Evolutionary conservation across 2,797 vertebrate genomes (phyloP), one percentile per base, ranked within the genome.

Genomic region (Rallus crepitans): DNA sequence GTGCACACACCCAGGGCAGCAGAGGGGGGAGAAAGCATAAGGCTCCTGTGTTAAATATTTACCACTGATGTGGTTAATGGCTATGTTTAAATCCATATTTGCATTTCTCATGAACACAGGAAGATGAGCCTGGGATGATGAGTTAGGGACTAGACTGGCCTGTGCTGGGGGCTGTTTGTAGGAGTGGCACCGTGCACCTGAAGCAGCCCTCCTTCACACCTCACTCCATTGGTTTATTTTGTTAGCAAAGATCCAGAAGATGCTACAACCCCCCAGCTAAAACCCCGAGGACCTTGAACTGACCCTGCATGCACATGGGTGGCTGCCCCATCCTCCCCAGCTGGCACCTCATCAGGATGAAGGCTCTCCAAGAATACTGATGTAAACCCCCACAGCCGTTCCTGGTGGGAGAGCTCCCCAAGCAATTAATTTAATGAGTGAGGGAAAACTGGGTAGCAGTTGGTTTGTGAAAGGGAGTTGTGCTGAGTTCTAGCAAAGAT

Each of bases 271-370:
- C 72, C 17, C 59, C 7, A 9, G 39, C n/a, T 53, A 25, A 61
- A 12, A 15, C 14, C 23, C 1, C 2, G 3, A 6, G 20, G 35
- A 50, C 40, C 70, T 28, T 0, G 2, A 20, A 6, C 31, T 2
- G 11, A 33, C 21, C 6, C 7, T 4, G 14, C 2, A 3, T 5
- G 2, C 1, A 1, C 4, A 28, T 37, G 19, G 15, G 4, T 3
- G 3, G 18, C 72, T 1, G 2, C 12, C 35, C 35, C 12, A 2
- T 57, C 66, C 40, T 79, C 28, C 30, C 8, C 63, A 7, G 10
- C 2, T 0, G 1, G 35, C 42, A 9, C 48, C 1, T 2, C 4
- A 0, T 6, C 0, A 1, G 42, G 35, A 50, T 17, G 60, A 71
- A 75, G 35, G 28, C 6, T 84, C 8, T 63, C 37, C 9, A 6